These are phyloP conservation scores for Nephrotoma guestfalica DNA, from an alignment of 2,888 invertebrate genomes.

Conservation along the genomic window DNA sequence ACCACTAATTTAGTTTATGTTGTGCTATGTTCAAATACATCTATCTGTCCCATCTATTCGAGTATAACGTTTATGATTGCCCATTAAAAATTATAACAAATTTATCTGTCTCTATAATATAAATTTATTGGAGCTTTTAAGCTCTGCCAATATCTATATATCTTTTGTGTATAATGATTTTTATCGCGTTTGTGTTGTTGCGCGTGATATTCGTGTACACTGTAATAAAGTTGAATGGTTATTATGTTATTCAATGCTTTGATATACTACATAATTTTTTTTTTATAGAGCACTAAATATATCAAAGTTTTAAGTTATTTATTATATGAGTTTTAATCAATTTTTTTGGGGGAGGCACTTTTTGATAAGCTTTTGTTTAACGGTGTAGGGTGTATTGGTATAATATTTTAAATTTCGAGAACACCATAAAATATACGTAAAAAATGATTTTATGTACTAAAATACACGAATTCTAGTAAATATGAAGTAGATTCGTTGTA, in stretches of 20 bases:
- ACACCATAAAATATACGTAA: too few species aligned
- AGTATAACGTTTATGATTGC: background rate
- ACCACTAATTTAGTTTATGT: background rate
- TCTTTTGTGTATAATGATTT: background rate
- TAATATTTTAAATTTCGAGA: too few species aligned
- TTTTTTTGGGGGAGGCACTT: too few species aligned
- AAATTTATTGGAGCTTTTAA: background rate
- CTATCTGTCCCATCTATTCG: background rate
- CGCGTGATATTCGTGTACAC: background rate
- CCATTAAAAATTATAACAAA: background rate
- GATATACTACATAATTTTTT: background rate
- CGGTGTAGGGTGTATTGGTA: too few species aligned
- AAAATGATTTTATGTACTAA: too few species aligned
- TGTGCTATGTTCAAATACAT: background rate
- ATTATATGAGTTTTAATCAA: too few species aligned
- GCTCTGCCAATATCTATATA: background rate
- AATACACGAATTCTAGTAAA: too few species aligned
- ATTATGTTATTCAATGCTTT: background rate
- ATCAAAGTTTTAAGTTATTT: too few species aligned
- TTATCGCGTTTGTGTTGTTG: background rate
- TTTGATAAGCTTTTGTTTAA: too few species aligned
- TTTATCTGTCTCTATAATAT: background rate
- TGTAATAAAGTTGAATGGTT: background rate
- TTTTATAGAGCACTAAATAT: too few species aligned
- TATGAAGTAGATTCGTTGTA: too few species aligned